Evolutionary conservation across 2,797 vertebrate genomes (phyloP).

Genomic region (Sebastes steindachneri): DNA sequence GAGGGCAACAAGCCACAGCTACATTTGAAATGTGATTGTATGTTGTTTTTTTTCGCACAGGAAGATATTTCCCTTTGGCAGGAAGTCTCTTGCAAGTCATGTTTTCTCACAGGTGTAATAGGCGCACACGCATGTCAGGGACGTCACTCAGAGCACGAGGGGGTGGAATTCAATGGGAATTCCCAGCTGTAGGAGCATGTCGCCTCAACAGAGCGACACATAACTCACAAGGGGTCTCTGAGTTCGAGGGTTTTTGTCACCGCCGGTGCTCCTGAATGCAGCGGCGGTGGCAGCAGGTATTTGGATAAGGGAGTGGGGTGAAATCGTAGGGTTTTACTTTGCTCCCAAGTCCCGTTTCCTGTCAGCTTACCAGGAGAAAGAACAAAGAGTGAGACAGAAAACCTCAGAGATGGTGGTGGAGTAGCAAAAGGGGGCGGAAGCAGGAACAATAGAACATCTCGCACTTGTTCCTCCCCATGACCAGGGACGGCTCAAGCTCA

Average conservation of each 20-base stretch:
- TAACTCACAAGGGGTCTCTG: constrained; percentile 28
- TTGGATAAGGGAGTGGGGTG: constrained; percentile 2
- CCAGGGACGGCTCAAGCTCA: constrained; percentile 17
- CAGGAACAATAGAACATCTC: constrained; percentile 23
- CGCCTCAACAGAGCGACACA: constrained; percentile 1
- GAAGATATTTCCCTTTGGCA: constrained; percentile 9
- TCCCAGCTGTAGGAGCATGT: constrained; percentile 11
- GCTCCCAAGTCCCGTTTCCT: neutral
- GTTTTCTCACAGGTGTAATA: constrained; percentile 10
- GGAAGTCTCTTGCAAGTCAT: constrained; percentile 13
- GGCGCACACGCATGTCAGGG: constrained; percentile 11
- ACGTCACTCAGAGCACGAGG: constrained; percentile 9
- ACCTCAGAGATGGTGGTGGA: neutral
- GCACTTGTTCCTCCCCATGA: constrained; percentile 7
- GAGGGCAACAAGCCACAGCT: constrained; percentile 27
- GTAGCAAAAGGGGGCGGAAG: neutral
- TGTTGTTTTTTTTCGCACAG: neutral
- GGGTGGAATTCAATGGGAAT: constrained; percentile 44
- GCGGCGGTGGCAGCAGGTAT: constrained; percentile 10
- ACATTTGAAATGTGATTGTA: constrained; percentile 34
- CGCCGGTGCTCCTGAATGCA: constrained; percentile 14
- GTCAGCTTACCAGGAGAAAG: neutral
- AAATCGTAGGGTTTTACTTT: constrained; percentile 18
- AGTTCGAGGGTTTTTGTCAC: constrained; percentile 39
- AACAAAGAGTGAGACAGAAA: neutral